Evolutionary conservation across 2,888 invertebrate genomes (phyloP).

Genomic region (Minunthozetes semirufus): DNA sequence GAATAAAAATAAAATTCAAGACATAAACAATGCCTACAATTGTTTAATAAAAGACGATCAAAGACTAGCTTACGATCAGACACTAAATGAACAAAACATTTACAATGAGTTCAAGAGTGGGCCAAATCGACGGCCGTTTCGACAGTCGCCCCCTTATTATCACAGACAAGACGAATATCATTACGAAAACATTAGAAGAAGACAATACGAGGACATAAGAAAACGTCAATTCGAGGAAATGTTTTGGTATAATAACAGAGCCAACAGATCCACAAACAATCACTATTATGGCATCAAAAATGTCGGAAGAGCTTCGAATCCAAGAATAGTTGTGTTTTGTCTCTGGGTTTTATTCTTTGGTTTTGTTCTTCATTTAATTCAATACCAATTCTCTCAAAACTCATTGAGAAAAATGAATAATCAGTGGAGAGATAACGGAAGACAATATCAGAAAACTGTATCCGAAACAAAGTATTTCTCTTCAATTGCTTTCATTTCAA

Average conservation of each 20-base stretch:
- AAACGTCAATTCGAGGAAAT: neutral
- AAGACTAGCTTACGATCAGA: conserved; percentile 24
- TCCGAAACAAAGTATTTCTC: neutral
- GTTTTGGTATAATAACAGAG: neutral
- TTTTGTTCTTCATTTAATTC: conserved; percentile 3
- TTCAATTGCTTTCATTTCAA: neutral
- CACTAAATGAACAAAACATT: neutral
- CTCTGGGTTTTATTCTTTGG: neutral
- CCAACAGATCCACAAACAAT: neutral
- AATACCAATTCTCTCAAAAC: neutral
- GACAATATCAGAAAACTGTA: neutral
- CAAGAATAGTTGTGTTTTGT: neutral
- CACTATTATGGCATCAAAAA: neutral
- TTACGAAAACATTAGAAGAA: neutral
- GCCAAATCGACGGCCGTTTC: no score
- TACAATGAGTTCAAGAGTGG: no score
- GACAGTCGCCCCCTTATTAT: neutral
- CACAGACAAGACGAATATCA: neutral
- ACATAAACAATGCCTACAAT: conserved; percentile 35
- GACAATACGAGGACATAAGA: neutral
- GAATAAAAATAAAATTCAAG: conserved; percentile 19
- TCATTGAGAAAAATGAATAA: neutral
- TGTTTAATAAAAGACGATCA: conserved; percentile 26
- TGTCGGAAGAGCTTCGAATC: neutral
- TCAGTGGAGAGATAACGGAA: neutral